A percentile compares a stretch with the other conserved stretches of the same genome.
These are phyloP conservation scores for Neoascia interrupta DNA, from an alignment of 2,888 invertebrate genomes.

Conservation along the genomic window DNA sequence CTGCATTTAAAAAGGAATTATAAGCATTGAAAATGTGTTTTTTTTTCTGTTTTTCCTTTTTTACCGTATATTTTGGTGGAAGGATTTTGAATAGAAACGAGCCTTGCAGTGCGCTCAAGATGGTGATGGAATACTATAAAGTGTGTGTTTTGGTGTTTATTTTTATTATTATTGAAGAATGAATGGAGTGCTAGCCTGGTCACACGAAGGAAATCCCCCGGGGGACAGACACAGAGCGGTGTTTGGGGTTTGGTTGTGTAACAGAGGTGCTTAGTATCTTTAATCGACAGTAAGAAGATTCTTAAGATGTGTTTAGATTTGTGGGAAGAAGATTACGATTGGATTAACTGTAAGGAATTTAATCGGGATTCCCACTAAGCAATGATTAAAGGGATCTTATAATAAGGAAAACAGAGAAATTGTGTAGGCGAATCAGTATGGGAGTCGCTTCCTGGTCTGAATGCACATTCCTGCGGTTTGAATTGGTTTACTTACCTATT, in stretches of 20 bases:
- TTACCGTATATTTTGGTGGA: slow-evolving; percentile 31
- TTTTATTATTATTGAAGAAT: slow-evolving; percentile 11
- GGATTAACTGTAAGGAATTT: slow-evolving; percentile 6
- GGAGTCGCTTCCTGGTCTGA: neutral
- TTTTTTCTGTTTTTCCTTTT: slow-evolving; percentile 3
- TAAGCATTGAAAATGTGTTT: slow-evolving; percentile 65
- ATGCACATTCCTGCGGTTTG: neutral
- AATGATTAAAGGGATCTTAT: no score
- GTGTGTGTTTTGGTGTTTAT: neutral
- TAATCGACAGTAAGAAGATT: slow-evolving; percentile 16
- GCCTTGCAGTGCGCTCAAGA: neutral
- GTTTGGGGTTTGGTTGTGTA: neutral
- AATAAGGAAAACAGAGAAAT: no score
- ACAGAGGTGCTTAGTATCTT: slow-evolving; percentile 21
- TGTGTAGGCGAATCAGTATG: neutral
- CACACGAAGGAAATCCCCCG: slow-evolving; percentile 3
- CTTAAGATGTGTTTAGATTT: slow-evolving; percentile 21
- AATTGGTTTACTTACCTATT: neutral
- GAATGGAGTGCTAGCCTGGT: slow-evolving; percentile 18
- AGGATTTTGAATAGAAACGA: slow-evolving; percentile 37
- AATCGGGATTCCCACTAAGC: no score
- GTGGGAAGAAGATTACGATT: slow-evolving; percentile 13
- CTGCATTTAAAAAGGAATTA: slow-evolving; percentile 69
- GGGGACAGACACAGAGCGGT: neutral
- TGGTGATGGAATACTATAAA: neutral